Conservation (phyloP, 2,888 invertebrate species). For the Tetranychus piercei region DNA sequence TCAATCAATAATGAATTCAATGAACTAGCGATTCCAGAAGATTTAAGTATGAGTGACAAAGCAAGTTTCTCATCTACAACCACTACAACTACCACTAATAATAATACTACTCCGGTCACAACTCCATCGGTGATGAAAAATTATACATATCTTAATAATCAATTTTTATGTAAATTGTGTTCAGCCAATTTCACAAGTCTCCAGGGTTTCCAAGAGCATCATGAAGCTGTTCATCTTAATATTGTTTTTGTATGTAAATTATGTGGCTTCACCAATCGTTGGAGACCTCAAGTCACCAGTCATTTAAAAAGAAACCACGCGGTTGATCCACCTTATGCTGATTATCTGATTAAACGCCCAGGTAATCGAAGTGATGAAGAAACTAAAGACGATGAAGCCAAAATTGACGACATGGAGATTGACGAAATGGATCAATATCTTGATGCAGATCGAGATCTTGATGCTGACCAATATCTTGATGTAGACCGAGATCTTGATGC, state of each 20-base stretch:
- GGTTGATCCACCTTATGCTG: neutral
- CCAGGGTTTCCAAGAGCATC: conserved; percentile 2
- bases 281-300: conserved; percentile 2
- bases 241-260: neutral
- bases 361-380: no score
- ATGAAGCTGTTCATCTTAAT: neutral
- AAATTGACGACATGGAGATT: no score
- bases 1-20: neutral
- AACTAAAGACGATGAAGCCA: no score
- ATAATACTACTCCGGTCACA: no score
- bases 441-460: no score
- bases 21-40: neutral
- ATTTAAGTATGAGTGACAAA: neutral
- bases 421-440: no score
- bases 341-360: neutral
- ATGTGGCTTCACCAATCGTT: conserved; percentile 2
- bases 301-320: neutral
- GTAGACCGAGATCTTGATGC: no score
- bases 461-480: no score
- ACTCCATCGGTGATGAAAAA: neutral
- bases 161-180: conserved; percentile 3
- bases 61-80: neutral
- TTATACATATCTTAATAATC: conserved; percentile 1
- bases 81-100: no score
- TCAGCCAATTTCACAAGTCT: neutral